Evolutionary conservation across 2,888 invertebrate genomes (phyloP).

Genomic region (Campoplex capitator): DNA sequence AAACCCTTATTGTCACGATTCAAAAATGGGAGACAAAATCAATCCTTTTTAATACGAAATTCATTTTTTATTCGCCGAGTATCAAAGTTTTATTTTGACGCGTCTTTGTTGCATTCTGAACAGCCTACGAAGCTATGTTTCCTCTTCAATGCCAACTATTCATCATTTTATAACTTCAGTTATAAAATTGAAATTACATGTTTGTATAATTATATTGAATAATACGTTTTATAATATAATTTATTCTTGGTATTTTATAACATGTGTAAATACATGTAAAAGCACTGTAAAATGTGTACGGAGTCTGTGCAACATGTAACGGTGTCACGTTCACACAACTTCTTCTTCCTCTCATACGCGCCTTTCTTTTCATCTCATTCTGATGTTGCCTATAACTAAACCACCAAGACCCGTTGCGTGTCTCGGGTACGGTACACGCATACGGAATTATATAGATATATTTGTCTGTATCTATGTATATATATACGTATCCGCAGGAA

Average conservation of each 20-base stretch:
- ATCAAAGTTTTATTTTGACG: neutral
- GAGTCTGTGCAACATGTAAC: slow-evolving; percentile 45
- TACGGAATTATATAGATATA: slow-evolving; percentile 17
- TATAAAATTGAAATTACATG: neutral
- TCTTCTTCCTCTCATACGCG: slow-evolving; percentile 32
- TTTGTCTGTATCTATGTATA: neutral
- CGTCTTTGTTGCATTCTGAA: neutral
- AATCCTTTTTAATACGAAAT: neutral
- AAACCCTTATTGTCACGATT: neutral
- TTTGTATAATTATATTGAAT: neutral
- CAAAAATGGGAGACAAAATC: neutral
- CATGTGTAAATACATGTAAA: neutral
- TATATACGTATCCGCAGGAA: slow-evolving; percentile 52
- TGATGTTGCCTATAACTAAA: slow-evolving; percentile 43
- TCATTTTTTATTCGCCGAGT: neutral
- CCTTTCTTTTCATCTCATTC: slow-evolving; percentile 26
- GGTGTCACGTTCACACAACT: slow-evolving; percentile 44
- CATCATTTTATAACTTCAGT: neutral
- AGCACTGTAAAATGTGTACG: slow-evolving; percentile 2
- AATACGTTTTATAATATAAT: neutral
- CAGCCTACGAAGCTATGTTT: neutral
- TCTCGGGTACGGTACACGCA: slow-evolving; percentile 7
- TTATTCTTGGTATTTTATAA: too few relatives aligned
- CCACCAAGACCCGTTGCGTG: slow-evolving; percentile 63
- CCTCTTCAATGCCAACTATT: neutral